A percentile compares a stretch with the other conserved stretches of the same genome.
Conservation (phyloP, 1,140 invertebrate genomes). For the Rhyzopertha dominica region DNA sequence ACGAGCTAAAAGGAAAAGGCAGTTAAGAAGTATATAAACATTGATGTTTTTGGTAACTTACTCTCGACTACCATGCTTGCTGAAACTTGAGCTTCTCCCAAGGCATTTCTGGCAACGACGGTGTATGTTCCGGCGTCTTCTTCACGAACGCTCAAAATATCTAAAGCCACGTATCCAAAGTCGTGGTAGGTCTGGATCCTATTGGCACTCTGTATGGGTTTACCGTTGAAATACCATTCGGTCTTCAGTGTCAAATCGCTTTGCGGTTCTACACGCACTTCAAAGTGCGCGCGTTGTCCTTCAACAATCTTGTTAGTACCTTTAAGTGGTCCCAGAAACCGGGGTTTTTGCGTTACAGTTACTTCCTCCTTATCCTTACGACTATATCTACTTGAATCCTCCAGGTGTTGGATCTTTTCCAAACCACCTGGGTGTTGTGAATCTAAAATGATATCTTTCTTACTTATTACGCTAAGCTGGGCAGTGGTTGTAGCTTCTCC, state of each 20-base stretch:
- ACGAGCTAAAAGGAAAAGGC: slow-evolving; percentile 57
- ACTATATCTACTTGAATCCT: slow-evolving; percentile 71
- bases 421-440: slow-evolving; percentile 82
- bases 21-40: slow-evolving; percentile 13
- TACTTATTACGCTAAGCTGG: slow-evolving; percentile 79
- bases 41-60: slow-evolving; percentile 49
- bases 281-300: slow-evolving; percentile 93
- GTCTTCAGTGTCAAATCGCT: slow-evolving; percentile 82
- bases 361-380: slow-evolving; percentile 67
- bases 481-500: slow-evolving; percentile 87
- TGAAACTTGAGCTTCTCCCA: slow-evolving; percentile 77
- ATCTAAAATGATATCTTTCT: slow-evolving; percentile 79
- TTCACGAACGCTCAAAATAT: slow-evolving; percentile 81
- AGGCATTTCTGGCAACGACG: slow-evolving; percentile 80
- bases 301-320: slow-evolving; percentile 92
- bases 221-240: slow-evolving; percentile 90
- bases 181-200: slow-evolving; percentile 90
- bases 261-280: slow-evolving; percentile 89
- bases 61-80: slow-evolving; percentile 83
- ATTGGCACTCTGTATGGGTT: slow-evolving; percentile 74
- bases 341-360: slow-evolving; percentile 68
- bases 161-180: slow-evolving; percentile 92
- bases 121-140: slow-evolving; percentile 85
- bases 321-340: slow-evolving; percentile 81
- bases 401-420: slow-evolving; percentile 83